These are phyloP conservation scores for Chalcosyrphus nemorum DNA, from an alignment of 2,888 invertebrate genomes.

Conservation along the genomic window DNA sequence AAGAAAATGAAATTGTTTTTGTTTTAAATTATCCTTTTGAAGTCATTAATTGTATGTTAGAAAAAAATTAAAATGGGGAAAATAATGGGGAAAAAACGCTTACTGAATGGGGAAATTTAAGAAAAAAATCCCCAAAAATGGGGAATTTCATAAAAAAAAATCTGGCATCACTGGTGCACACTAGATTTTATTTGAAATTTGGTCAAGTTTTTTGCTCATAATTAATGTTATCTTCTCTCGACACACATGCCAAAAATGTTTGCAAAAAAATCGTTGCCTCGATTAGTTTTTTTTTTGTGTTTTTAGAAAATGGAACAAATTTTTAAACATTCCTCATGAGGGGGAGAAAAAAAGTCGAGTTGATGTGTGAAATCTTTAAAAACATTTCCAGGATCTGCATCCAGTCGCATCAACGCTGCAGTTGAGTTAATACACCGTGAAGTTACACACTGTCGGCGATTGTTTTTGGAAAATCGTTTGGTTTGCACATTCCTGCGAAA, in stretches of 20 bases:
- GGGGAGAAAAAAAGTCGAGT: background rate
- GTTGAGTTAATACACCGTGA: conserved; percentile 51
- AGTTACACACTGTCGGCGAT: conserved; percentile 31
- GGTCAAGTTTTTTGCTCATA: background rate
- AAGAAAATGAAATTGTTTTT: too few species aligned
- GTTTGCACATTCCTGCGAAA: conserved; percentile 58
- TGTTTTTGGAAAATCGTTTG: conserved; percentile 53
- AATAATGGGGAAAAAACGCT: too few species aligned
- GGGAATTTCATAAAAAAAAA: too few species aligned
- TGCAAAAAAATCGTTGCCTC: background rate
- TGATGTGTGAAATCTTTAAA: conserved; percentile 8
- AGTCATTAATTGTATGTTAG: too few species aligned
- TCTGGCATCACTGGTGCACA: background rate
- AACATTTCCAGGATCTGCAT: conserved; percentile 34
- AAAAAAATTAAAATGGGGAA: too few species aligned
- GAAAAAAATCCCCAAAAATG: too few species aligned
- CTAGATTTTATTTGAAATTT: background rate
- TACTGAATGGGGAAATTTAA: too few species aligned
- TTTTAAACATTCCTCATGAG: background rate
- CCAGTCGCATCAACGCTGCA: conserved; percentile 7
- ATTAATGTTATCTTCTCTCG: background rate
- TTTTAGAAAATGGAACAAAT: background rate
- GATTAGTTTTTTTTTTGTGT: background rate
- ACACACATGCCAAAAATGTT: background rate
- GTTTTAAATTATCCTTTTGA: too few species aligned